Conservation (phyloP, 2,888 invertebrate species). For the Laothoe populi region DNA sequence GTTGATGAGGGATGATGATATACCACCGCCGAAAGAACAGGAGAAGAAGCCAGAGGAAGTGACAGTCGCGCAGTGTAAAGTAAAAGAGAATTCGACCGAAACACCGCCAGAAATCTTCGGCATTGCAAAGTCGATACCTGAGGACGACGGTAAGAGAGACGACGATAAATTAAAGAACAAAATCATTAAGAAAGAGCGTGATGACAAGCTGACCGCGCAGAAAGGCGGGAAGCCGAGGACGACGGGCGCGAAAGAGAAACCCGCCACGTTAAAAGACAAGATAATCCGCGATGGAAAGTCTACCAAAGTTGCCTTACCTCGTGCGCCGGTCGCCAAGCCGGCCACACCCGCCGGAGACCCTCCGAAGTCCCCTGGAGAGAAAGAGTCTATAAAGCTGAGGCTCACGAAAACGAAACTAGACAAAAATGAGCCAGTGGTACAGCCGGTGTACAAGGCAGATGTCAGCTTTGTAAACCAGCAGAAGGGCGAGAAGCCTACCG, state of each 20-base stretch:
- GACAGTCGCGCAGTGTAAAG: conserved; percentile 73
- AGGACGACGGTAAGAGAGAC: conserved; percentile 58
- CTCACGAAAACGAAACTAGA: conserved; percentile 87
- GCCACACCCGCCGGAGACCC: conserved; percentile 53
- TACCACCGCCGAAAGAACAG: conserved; percentile 87
- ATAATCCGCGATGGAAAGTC: conserved; percentile 70
- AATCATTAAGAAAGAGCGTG: conserved; percentile 49
- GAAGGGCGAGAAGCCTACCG: conserved; percentile 80
- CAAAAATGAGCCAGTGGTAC: conserved; percentile 91
- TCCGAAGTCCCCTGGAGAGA: conserved; percentile 73
- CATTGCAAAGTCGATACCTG: conserved; percentile 73
- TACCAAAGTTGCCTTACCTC: conserved; percentile 72
- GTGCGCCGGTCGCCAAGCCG: conserved; percentile 58
- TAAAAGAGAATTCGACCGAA: conserved; percentile 63
- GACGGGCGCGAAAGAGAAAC: conserved; percentile 71
- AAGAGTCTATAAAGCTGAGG: conserved; percentile 92
- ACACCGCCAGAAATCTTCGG: conserved; percentile 84
- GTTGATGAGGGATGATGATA: conserved; percentile 93
- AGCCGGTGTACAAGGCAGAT: conserved; percentile 92
- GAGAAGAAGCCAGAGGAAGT: conserved; percentile 84
- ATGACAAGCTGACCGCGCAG: conserved; percentile 66
- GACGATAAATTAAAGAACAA: conserved; percentile 53
- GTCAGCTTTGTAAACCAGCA: conserved; percentile 88
- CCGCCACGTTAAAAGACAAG: conserved; percentile 71
- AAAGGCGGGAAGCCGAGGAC: conserved; percentile 74